Percentiles rank a stretch among this genome's conserved stretches.
phyloP scores from a whole-genome alignment of 2,113 vertebrate genomes.

The Indicator maculatus region DNA sequence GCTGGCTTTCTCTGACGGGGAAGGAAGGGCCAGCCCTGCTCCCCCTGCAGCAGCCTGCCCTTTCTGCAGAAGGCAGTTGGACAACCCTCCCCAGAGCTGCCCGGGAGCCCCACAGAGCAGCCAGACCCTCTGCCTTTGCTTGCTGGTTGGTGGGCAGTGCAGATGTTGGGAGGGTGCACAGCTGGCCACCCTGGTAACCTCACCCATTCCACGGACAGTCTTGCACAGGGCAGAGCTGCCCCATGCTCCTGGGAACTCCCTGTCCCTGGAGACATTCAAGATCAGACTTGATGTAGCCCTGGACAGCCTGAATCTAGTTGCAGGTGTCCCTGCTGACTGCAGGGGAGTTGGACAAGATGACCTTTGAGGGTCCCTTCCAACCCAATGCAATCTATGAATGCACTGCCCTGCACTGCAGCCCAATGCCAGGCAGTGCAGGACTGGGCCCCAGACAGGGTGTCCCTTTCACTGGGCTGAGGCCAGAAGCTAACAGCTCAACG shows the following conservation, averaged over 20 bases:
- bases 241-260: rapidly evolving
- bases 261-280: too few species aligned
- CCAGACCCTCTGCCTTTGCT: neutral
- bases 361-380: too few species aligned
- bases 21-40: neutral
- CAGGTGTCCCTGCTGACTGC: too few species aligned
- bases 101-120: rapidly evolving
- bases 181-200: neutral
- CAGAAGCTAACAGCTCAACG: conserved; percentile 19
- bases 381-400: too few species aligned
- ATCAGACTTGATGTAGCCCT: too few species aligned
- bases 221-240: neutral
- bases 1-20: neutral
- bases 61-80: neutral
- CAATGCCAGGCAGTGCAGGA: rapidly evolving
- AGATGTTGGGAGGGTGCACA: neutral
- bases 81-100: neutral
- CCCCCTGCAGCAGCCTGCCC: neutral
- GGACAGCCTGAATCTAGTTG: too few species aligned
- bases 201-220: neutral
- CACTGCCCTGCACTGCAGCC: neutral
- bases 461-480: neutral
- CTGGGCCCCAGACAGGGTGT: neutral
- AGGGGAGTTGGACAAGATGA: too few species aligned
- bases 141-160: neutral